Percentiles rank a stretch among this genome's conserved stretches.
phyloP scores from a whole-genome alignment of 2,888 invertebrate species.

The Cosmia pyralina region DNA sequence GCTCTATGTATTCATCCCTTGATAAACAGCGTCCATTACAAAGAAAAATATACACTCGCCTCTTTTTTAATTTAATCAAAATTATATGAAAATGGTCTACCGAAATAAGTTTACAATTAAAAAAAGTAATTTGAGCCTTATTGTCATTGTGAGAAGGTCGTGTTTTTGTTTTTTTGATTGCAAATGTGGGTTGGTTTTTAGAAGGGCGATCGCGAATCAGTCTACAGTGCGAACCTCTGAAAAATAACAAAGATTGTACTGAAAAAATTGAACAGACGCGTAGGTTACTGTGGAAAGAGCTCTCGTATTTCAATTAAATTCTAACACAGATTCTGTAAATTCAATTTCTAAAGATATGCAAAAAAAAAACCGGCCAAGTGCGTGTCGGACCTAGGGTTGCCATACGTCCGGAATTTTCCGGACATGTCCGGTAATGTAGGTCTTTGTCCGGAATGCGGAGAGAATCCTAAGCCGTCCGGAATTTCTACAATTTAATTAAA shows the following conservation, averaged over 20 bases:
- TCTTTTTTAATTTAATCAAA: conserved; percentile 73
- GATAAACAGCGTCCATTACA: conserved; percentile 61
- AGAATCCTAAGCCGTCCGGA: too few species aligned
- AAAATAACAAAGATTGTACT: conserved; percentile 68
- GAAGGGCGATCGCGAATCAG: conserved; percentile 68
- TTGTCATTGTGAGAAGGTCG: conserved; percentile 22
- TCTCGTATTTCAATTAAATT: conserved; percentile 21
- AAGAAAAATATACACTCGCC: conserved; percentile 67
- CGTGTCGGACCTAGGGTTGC: too few species aligned
- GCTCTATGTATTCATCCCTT: conserved; percentile 46
- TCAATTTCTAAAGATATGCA: not conserved
- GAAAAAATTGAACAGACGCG: conserved; percentile 63
- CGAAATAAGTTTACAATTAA: conserved; percentile 10
- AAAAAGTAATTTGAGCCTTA: conserved; percentile 19
- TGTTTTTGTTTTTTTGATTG: conserved; percentile 23
- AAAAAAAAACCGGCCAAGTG: too few species aligned
- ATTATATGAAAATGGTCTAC: conserved; percentile 67
- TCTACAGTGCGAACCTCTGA: conserved; percentile 67
- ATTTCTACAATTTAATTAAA: too few species aligned
- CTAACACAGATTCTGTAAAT: not conserved
- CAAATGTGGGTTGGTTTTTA: conserved; percentile 24
- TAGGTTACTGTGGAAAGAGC: conserved; percentile 51
- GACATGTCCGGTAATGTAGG: too few species aligned
- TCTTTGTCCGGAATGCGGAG: too few species aligned
- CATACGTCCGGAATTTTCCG: too few species aligned